Conservation (phyloP, 2,113 vertebrate genomes). For the Saguinus imperator region DNA sequence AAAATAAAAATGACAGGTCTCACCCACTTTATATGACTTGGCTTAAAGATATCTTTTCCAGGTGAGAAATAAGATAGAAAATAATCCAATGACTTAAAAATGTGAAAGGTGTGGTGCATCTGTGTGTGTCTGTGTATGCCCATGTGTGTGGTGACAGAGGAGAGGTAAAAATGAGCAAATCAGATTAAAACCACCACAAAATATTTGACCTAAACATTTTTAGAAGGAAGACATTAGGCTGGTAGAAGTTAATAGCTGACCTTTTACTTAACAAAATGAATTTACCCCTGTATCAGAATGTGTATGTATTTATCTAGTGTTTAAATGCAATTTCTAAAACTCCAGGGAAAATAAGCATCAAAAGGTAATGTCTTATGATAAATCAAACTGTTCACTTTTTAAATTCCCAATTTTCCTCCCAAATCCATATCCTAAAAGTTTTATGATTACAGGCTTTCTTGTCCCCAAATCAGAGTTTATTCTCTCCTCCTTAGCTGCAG, state of each 20-base stretch:
- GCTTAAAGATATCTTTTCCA: neutral
- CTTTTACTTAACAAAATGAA: slow-evolving; percentile 46
- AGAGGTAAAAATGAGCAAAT: neutral
- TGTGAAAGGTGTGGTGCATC: too few species aligned
- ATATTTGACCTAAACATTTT: neutral
- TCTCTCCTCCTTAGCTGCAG: neutral
- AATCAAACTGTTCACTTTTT: slow-evolving; percentile 51
- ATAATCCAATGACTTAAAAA: neutral
- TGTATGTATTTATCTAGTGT: neutral
- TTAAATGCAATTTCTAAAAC: slow-evolving; percentile 52
- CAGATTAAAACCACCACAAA: neutral
- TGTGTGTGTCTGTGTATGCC: neutral
- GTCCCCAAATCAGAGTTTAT: neutral
- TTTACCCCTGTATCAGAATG: neutral
- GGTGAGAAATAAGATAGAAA: neutral
- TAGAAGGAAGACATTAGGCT: slow-evolving; percentile 26
- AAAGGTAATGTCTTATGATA: slow-evolving; percentile 44
- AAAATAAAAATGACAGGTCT: slow-evolving; percentile 46
- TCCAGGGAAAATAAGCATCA: slow-evolving; percentile 26
- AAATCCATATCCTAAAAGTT: neutral
- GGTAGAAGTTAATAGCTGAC: neutral
- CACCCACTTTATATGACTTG: neutral
- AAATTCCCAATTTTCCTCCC: neutral
- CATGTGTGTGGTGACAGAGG: rapidly evolving
- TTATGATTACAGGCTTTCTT: neutral